phyloP scores from a whole-genome alignment of 2,888 invertebrate species.

The Scotopteryx bipunctaria region DNA sequence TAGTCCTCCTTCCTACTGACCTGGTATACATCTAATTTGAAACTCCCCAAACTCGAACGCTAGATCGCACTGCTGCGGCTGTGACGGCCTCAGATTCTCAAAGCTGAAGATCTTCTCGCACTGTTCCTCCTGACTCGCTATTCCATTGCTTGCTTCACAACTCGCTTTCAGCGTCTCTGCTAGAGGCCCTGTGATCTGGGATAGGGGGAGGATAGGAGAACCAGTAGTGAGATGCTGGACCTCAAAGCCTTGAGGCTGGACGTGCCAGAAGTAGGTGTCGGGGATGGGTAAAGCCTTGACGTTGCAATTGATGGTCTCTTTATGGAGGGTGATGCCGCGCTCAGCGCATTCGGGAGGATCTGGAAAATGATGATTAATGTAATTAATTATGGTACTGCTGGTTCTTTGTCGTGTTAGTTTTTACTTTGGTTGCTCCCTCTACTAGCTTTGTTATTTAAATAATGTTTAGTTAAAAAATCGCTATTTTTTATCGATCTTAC shows the following conservation, averaged over 20 bases:
- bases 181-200: slow-evolving; percentile 68
- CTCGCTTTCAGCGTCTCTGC: slow-evolving; percentile 59
- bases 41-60: slow-evolving; percentile 72
- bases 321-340: slow-evolving; percentile 62
- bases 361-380: slow-evolving; percentile 40
- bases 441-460: too few relatives aligned
- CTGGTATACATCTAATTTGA: slow-evolving; percentile 76
- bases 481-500: too few relatives aligned
- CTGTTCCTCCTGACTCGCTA: slow-evolving; percentile 66
- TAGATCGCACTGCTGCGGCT: slow-evolving; percentile 71
- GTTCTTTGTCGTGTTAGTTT: too few relatives aligned
- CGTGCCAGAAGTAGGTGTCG: slow-evolving; percentile 74
- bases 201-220: slow-evolving; percentile 62
- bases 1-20: too few relatives aligned
- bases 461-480: too few relatives aligned
- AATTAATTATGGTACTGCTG: neutral
- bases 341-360: slow-evolving; percentile 73
- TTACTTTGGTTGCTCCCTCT: too few relatives aligned
- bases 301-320: slow-evolving; percentile 68
- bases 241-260: slow-evolving; percentile 64
- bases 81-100: slow-evolving; percentile 68
- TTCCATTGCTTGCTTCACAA: slow-evolving; percentile 72
- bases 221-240: slow-evolving; percentile 71
- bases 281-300: slow-evolving; percentile 65
- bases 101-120: slow-evolving; percentile 65